These are phyloP conservation scores for Pyrocephalus nanus DNA, from an alignment of 2,797 vertebrate species.

Conservation along the genomic window DNA sequence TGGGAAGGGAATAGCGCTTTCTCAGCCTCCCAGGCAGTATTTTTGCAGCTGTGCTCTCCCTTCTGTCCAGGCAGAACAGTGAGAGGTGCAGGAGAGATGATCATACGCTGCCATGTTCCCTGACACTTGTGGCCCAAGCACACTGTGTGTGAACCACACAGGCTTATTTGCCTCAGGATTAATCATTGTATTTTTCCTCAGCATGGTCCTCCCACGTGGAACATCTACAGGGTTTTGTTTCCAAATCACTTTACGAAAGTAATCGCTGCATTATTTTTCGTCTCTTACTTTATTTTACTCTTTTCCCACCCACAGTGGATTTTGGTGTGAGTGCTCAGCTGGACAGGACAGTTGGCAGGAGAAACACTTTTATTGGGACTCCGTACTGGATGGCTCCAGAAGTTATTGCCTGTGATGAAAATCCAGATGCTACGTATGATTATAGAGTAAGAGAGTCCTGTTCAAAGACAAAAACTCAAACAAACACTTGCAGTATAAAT, in stretches of 20 bases:
- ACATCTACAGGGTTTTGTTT: background rate
- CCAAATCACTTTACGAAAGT: background rate
- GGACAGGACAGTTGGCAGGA: conserved; percentile 94
- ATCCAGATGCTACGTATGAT: conserved; percentile 97
- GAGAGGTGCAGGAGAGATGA: background rate
- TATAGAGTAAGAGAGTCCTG: conserved; percentile 86
- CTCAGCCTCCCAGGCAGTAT: background rate
- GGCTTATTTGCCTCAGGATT: background rate
- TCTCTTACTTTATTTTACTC: conserved; percentile 9
- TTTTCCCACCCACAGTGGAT: conserved; percentile 83
- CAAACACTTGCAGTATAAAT: background rate
- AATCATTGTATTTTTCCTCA: background rate
- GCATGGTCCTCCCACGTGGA: background rate
- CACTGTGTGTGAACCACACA: background rate
- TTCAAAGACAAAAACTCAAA: background rate
- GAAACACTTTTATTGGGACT: conserved; percentile 98
- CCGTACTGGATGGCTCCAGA: conserved; percentile 99
- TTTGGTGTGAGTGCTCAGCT: conserved; percentile 98
- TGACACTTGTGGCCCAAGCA: background rate
- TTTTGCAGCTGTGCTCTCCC: background rate
- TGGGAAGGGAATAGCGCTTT: background rate
- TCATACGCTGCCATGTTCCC: accelerated
- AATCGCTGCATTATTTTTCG: background rate
- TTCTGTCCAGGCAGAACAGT: background rate
- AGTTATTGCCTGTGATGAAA: conserved; percentile 98